phyloP scores from a whole-genome alignment of 2,113 vertebrate genomes.

The Oncorhynchus tshawytscha region DNA sequence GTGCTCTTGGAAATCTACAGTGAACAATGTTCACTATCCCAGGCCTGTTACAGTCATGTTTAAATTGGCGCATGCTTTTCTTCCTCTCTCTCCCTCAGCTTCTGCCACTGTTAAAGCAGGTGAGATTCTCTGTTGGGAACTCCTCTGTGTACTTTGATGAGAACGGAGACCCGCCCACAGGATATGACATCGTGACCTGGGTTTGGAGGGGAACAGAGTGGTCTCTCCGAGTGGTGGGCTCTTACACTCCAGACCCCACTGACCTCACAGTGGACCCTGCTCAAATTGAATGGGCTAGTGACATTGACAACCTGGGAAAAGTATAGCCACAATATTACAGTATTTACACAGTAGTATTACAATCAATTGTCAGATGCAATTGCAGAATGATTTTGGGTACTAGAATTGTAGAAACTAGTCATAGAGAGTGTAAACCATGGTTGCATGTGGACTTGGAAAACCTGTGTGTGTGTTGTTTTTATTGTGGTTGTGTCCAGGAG shows the following conservation, averaged over 20 bases:
- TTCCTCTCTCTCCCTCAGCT: conserved; percentile 61
- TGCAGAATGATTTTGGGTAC: too few relatives aligned
- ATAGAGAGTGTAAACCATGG: not conserved
- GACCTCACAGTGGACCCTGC: conserved; percentile 50
- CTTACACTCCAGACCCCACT: conserved; percentile 57
- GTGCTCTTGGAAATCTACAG: too few relatives aligned
- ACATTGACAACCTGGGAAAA: not conserved
- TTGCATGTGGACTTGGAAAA: not conserved
- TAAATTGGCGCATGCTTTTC: not conserved
- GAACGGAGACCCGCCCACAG: conserved; percentile 70
- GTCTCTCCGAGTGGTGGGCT: conserved; percentile 68
- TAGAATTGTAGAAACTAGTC: not conserved
- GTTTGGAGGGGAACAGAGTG: conserved; percentile 62
- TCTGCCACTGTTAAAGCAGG: conserved; percentile 59
- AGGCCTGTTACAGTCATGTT: not conserved
- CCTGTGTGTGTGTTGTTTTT: not conserved
- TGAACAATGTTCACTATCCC: too few relatives aligned
- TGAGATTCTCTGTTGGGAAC: conserved; percentile 71
- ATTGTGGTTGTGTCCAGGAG: conserved; percentile 64
- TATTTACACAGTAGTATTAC: too few relatives aligned
- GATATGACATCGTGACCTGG: conserved; percentile 81
- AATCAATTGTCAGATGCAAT: too few relatives aligned
- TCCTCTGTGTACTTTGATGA: conserved; percentile 70
- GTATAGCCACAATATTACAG: conserved; percentile 15
- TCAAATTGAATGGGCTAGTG: conserved; percentile 60